Evolutionary conservation across 2,797 vertebrate species (phyloP), one percentile per base, ranked within the genome.

Genomic region (Danionella dracula): DNA sequence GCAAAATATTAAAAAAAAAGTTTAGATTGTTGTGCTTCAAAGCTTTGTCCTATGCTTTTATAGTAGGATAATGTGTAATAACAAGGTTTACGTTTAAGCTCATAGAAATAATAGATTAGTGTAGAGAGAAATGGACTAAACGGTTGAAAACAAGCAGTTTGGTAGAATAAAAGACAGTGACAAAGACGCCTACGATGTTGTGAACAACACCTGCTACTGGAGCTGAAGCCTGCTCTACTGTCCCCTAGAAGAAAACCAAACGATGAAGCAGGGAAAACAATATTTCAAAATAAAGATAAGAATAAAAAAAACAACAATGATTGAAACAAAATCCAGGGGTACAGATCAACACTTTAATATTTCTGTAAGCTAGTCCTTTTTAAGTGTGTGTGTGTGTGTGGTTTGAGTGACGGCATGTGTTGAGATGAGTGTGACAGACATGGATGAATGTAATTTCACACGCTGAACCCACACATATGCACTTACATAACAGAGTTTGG

Each of bases 361-460:
- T n/a, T 3, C 23, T 27, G 23, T n/a, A 27, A 27, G 23, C 23
- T 27, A 3, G 23, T 27, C 23, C 23, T 7, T 15, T 4, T n/a
- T 8, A 54, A 19, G 35, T n/a, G 17, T 10, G 2, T 8, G 4
- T 49, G 13, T 27, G 34, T 2, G 13, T 21, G 35, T 41, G 35
- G 54, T 56, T 56, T 38, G 45, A 61, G 16, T n/a, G 34, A 37
- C 58, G 21, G 35, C 27, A 32, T 41, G 40, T 32, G 41, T 35
- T 55, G 20, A 44, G 32, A 42, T 44, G 59, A 35, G 32, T 35
- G 61, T 53, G n/a, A 7, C 76, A 48, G 64, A 23, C 32, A 53
- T 0, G 15, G 17, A 78, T 34, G 44, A 74, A 45, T 48, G 51
- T 6, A 21, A 62, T 35, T 38, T 57, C 16, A 35, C 32, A 56